Evolutionary conservation across 2,888 invertebrate species (phyloP), one percentile per base, ranked within the genome.

Genomic region (Julus scanicus): DNA sequence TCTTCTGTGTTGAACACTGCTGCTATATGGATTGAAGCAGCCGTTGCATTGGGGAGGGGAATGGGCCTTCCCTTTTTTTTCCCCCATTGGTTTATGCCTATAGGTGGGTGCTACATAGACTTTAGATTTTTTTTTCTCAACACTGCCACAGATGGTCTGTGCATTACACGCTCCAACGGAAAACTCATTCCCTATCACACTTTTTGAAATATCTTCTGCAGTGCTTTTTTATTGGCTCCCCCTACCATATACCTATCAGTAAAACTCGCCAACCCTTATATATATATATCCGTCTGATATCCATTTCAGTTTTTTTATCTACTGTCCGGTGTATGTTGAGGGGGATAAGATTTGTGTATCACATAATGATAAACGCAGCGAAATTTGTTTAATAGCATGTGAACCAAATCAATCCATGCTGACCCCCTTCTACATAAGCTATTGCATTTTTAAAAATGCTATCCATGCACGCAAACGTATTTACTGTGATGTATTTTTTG

Each of bases 151-250:
- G 63, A 63, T 63, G 63, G 63, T 63, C 63, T 63, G 63, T 63
- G 15, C 63, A 63, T 63, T 63, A 63, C 63, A 63, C 63, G 63
- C 63, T 63, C 63, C 63, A 63, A 20, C 63, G 63, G 49, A 63
- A 63, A 63, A 63, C 63, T 63, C 63, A 63, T 63, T 63, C 63
- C 63, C 20, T 63, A 63, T 63, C 63, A 63, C 63, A 63, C 63
- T 63, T 63, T 63, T 63, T 63, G 63, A 63, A 63, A 63, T 63
- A 63, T n/a, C 63, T 63, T 63, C 63, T 63, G 15, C 63, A 63
- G 63, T 63, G 63, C 63, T 63, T 63, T 63, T 63, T 63, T 63
- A 63, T 63, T 20, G 63, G 63, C 63, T n/a, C n/a, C n/a, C 63
- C 63, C 4, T 20, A 63, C 63, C 63, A 20, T 63, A 20, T n/a